phyloP scores from a whole-genome alignment of 92 coral and sea anemone species.

The Porites cylindrica region DNA sequence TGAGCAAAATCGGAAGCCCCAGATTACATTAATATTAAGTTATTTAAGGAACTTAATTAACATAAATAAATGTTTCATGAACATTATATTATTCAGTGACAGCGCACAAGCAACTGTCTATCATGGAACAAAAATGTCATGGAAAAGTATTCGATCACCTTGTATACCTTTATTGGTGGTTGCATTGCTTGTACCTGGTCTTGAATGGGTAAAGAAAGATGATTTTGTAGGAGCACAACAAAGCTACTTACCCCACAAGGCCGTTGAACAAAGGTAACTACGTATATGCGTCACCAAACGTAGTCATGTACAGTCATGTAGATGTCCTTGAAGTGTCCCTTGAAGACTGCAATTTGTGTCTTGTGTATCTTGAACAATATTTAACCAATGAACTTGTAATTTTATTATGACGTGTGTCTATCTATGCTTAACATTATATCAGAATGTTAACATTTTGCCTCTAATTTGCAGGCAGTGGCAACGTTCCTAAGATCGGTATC shows the following conservation, averaged over 20 bases:
- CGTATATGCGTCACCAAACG: background rate
- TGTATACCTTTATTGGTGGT: no score
- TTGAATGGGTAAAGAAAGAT: constrained; percentile 1
- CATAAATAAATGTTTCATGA: no score
- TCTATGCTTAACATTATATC: background rate
- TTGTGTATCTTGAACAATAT: constrained; percentile 10
- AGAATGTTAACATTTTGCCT: background rate
- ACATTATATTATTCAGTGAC: no score
- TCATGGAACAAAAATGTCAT: no score
- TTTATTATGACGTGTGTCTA: background rate
- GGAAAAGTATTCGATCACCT: no score
- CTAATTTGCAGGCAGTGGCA: background rate
- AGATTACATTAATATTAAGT: no score
- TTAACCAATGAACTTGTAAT: constrained; percentile 5
- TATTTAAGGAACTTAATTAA: no score
- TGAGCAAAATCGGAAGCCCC: no score
- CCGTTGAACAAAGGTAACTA: constrained; percentile 6
- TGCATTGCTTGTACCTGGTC: background rate
- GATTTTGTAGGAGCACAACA: background rate
- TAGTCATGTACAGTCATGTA: constrained; percentile 8
- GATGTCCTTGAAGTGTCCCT: constrained; percentile 9
- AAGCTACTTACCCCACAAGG: background rate
- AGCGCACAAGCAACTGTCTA: no score
- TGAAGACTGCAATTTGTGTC: constrained; percentile 9
- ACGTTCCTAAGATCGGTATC: background rate